phyloP scores from a whole-genome alignment of 2,888 invertebrate genomes.

The Stramonita haemastoma region DNA sequence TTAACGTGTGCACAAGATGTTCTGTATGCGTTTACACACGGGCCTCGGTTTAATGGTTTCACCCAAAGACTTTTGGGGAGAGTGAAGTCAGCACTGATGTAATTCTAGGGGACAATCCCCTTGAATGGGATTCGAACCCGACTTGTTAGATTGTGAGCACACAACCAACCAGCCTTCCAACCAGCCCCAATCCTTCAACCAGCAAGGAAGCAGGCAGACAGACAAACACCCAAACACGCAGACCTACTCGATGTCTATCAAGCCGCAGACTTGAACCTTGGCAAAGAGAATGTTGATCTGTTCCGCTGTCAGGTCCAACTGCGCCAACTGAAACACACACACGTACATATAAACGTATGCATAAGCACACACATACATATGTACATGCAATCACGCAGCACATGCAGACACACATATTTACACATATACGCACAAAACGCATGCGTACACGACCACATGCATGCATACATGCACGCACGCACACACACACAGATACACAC shows the following conservation, averaged over 20 bases:
- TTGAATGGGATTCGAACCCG: too few relatives aligned
- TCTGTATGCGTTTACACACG: too few relatives aligned
- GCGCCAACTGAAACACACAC: conserved; percentile 25
- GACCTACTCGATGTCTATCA: conserved; percentile 40
- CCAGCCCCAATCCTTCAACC: not conserved
- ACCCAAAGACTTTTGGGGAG: too few relatives aligned
- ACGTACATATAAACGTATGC: too few relatives aligned
- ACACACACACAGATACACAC: not conserved
- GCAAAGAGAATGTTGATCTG: conserved; percentile 44
- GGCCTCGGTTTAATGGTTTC: too few relatives aligned
- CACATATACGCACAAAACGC: not conserved
- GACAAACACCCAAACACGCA: not conserved
- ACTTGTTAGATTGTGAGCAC: not conserved
- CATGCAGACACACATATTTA: not conserved
- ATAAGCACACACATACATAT: too few relatives aligned
- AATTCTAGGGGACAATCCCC: too few relatives aligned
- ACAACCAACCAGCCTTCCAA: too few relatives aligned
- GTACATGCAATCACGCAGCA: not conserved
- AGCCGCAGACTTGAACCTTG: conserved; percentile 32
- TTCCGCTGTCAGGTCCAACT: conserved; percentile 37
- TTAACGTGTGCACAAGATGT: too few relatives aligned
- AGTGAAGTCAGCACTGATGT: too few relatives aligned
- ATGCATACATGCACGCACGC: not conserved
- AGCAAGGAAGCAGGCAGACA: not conserved
- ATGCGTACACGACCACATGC: not conserved